Conservation (phyloP, 2,888 invertebrate genomes). For the Hydroisotoma schaefferi region DNA sequence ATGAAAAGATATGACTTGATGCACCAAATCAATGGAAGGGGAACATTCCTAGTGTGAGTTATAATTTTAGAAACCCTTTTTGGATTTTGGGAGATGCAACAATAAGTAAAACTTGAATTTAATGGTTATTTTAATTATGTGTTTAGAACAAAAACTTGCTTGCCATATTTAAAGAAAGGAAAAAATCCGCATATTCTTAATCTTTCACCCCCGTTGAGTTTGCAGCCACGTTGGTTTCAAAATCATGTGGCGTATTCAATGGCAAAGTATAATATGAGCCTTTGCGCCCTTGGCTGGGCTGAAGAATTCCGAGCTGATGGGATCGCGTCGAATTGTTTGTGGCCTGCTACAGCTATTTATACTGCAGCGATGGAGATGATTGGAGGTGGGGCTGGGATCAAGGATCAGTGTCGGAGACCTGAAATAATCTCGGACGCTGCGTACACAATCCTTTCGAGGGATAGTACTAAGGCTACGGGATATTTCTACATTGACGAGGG, state of each 20-base stretch:
- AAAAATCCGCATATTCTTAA: constrained; percentile 91
- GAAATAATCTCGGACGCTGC: constrained; percentile 89
- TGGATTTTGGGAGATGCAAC: no score
- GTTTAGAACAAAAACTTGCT: constrained; percentile 79
- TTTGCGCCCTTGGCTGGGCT: constrained; percentile 97
- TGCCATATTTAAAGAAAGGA: constrained; percentile 81
- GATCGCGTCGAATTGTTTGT: constrained; percentile 91
- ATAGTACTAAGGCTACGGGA: constrained; percentile 71
- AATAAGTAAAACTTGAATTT: no score
- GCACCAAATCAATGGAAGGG: constrained; percentile 90
- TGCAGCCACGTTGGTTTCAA: constrained; percentile 86
- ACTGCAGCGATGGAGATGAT: constrained; percentile 92
- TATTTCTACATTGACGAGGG: constrained; percentile 92
- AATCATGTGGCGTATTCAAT: constrained; percentile 91
- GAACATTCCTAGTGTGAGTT: constrained; percentile 86
- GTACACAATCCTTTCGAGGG: constrained; percentile 72
- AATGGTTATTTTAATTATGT: no score
- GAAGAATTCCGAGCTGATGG: constrained; percentile 78
- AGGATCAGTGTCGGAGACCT: constrained; percentile 67
- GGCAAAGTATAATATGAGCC: constrained; percentile 98
- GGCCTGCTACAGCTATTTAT: constrained; percentile 89
- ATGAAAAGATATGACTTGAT: constrained; percentile 97
- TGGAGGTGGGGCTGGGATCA: constrained; percentile 60
- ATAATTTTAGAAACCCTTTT: background rate
- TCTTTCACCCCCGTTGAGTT: constrained; percentile 86